A percentile compares a stretch with the other conserved stretches of the same genome.
phyloP scores from a whole-genome alignment of 2,113 vertebrate genomes.

The Amphilophus citrinellus region DNA sequence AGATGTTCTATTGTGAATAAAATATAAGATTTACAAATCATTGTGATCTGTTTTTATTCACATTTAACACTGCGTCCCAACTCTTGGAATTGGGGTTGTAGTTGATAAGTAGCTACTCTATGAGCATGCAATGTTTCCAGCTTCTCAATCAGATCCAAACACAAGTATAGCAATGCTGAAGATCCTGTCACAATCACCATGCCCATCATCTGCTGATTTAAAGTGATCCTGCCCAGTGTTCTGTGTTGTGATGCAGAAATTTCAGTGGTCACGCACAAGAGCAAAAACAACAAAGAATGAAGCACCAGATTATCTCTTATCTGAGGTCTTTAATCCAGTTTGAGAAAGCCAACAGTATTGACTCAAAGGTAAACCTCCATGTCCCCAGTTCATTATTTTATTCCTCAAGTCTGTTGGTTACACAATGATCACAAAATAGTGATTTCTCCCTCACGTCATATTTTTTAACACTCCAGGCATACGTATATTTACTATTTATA shows the following conservation, averaged over 20 bases:
- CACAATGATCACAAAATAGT: slow-evolving; percentile 76
- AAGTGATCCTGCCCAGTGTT: not conserved
- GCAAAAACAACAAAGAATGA: not conserved
- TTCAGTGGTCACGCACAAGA: rapidly evolving
- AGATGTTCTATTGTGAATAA: too few species aligned
- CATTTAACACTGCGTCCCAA: not conserved
- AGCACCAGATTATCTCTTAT: slow-evolving; percentile 19
- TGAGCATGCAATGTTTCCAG: not conserved
- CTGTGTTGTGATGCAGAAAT: rapidly evolving
- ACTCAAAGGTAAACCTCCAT: slow-evolving; percentile 86
- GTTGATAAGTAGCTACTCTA: not conserved
- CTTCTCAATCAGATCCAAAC: not conserved
- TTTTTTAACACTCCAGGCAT: slow-evolving; percentile 84
- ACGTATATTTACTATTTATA: slow-evolving; percentile 70
- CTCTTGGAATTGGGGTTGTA: not conserved
- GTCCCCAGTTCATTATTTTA: slow-evolving; percentile 70
- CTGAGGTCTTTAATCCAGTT: slow-evolving; percentile 86
- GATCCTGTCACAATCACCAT: not conserved
- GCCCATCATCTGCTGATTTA: not conserved
- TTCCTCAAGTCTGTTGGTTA: slow-evolving; percentile 49
- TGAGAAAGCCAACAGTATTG: slow-evolving; percentile 82
- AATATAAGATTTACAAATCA: too few species aligned
- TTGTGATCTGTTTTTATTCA: not conserved
- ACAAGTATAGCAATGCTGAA: not conserved
- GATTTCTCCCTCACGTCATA: slow-evolving; percentile 46